Conservation (phyloP, 2,797 vertebrate genomes). For the Chromobotia macracanthus region DNA sequence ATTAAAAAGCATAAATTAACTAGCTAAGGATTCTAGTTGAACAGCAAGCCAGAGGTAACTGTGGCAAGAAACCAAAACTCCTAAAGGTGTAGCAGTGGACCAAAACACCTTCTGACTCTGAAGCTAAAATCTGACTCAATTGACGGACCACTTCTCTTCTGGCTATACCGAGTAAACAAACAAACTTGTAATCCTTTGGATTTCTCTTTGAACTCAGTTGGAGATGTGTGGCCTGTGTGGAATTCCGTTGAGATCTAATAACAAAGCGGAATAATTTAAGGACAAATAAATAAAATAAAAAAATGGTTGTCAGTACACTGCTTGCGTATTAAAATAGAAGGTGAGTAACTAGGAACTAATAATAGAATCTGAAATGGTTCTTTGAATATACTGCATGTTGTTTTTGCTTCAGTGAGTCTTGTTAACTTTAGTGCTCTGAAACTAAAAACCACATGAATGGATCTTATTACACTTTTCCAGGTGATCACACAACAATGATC, state of each 20-base stretch:
- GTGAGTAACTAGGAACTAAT: background rate
- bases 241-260: background rate
- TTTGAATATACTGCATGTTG: background rate
- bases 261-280: background rate
- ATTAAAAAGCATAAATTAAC: too few relatives aligned
- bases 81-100: too few relatives aligned
- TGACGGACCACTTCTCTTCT: background rate
- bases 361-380: background rate
- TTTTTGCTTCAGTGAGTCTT: constrained; percentile 38
- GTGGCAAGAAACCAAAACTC: too few relatives aligned
- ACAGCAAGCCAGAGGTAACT: too few relatives aligned
- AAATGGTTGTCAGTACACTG: background rate
- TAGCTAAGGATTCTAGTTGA: too few relatives aligned
- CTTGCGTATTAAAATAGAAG: background rate
- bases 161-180: background rate
- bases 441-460: constrained; percentile 6
- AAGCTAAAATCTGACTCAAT: too few relatives aligned
- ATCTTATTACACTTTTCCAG: constrained; percentile 26
- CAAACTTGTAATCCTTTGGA: background rate
- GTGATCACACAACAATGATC: background rate
- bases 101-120: too few relatives aligned
- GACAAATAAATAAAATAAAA: background rate
- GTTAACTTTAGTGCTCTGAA: constrained; percentile 17
- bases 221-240: background rate
- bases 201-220: background rate